Percentiles rank a stretch among this genome's conserved stretches.
Conservation (phyloP, 2,888 invertebrate species). For the Tubiluchus corallicola region DNA sequence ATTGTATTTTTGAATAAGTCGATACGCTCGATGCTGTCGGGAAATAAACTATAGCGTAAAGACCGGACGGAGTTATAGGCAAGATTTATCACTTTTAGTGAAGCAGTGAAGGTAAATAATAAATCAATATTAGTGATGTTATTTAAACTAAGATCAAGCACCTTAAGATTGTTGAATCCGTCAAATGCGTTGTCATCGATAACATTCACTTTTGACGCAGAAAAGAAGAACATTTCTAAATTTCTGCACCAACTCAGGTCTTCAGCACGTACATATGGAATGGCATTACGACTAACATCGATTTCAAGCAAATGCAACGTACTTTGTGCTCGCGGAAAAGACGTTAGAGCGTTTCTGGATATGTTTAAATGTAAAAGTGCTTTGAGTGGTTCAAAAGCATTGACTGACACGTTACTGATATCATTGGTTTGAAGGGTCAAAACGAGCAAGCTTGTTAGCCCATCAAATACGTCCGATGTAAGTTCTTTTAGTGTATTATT, state of each 20-base stretch:
- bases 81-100: conserved; percentile 40
- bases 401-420: neutral
- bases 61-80: too few relatives aligned
- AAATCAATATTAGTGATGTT: conserved; percentile 58
- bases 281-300: neutral
- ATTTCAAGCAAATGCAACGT: neutral
- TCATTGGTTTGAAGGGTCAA: neutral
- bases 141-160: conserved; percentile 70
- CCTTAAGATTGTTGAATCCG: conserved; percentile 54
- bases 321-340: neutral
- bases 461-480: neutral
- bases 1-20: too few relatives aligned
- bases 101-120: conserved; percentile 41
- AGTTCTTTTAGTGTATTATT: neutral
- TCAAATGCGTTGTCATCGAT: conserved; percentile 40
- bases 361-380: neutral
- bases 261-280: conserved; percentile 8
- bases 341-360: neutral
- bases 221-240: conserved; percentile 38
- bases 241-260: conserved; percentile 32
- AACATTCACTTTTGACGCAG: conserved; percentile 16
- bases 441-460: neutral
- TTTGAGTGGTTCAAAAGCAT: neutral
- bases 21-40: too few relatives aligned
- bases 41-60: too few relatives aligned